Evolutionary conservation across 2,113 vertebrate species (phyloP), one percentile per base, ranked within the genome.

Genomic region (Sander vitreus): DNA sequence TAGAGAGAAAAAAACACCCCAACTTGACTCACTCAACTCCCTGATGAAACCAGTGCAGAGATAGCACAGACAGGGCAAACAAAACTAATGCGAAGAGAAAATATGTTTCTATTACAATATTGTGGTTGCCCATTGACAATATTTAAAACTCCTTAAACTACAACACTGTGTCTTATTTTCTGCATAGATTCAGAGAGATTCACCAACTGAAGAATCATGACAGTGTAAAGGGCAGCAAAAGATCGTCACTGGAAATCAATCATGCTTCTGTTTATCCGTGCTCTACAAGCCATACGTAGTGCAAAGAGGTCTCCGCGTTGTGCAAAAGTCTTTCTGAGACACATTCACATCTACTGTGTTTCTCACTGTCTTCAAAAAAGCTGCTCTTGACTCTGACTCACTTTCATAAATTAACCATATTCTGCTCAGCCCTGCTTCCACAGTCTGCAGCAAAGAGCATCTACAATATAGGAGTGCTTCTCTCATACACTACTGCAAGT

Each of bases 371-470:
- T 80, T 81, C 74, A 68, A 58, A 70, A 19, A 67, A 78, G 58
- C 75, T 18, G 10, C 21, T 65, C 36, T 71, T 53, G 67, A 87
- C 70, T 79, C 51, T 0, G 2, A 89, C 68, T 62, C 58, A 21
- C 62, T 77, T 85, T 91, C 89, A 91, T 92, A 80, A 89, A 92
- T 92, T 81, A 93, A 90, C 43, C 83, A 92, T 87, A 53, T 47
- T 48, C 69, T 11, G 39, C 2, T 43, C 66, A 48, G 39, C 50
- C 81, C 78, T 21, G 33, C 74, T 62, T 79, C 50, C 54, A 71
- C 58, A 57, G 36, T 57, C 80, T 80, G 80, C 84, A 82, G 89
- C 82, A 74, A 43, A 71, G 57, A 77, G 69, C 70, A 71, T 71
- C 83, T 84, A 55, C 27, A 43, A 10, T 39, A 39, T 45, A 64